These are phyloP conservation scores for Chymomyza procnemis DNA, from an alignment of 2,888 invertebrate species.

Conservation along the genomic window DNA sequence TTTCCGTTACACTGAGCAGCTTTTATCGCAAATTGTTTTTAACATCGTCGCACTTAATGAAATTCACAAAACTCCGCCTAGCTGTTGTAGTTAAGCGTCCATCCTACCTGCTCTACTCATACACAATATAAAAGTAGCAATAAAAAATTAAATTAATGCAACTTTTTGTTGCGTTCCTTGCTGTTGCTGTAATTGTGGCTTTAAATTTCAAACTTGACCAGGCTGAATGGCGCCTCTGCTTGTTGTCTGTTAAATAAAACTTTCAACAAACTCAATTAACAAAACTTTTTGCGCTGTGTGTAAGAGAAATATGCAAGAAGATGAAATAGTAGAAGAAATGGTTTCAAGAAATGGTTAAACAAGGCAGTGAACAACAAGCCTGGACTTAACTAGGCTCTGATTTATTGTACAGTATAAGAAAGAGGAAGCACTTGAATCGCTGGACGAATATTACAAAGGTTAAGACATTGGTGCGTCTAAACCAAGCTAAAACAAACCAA, in stretches of 20 bases:
- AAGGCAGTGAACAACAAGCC: conserved; percentile 64
- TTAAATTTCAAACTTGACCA: conserved; percentile 33
- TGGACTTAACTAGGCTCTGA: conserved; percentile 62
- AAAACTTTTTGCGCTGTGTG: conserved; percentile 60
- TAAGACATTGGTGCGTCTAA: background rate
- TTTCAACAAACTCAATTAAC: conserved; percentile 72
- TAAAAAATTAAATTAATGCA: conserved; percentile 4
- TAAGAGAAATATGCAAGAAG: conserved; percentile 48
- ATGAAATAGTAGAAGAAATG: conserved; percentile 47
- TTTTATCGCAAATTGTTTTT: background rate
- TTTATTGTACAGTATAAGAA: conserved; percentile 62
- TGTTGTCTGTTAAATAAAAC: conserved; percentile 66
- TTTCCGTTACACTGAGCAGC: background rate
- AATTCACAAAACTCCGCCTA: background rate
- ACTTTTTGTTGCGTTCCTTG: background rate
- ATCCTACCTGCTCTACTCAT: background rate
- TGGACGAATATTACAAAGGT: background rate
- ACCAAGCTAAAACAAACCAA: too few species aligned
- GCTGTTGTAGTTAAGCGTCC: background rate
- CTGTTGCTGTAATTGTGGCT: conserved; percentile 22
- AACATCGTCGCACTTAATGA: background rate
- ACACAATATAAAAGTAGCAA: background rate
- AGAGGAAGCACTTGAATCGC: conserved; percentile 6
- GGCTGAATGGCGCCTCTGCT: conserved; percentile 45
- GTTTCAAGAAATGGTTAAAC: conserved; percentile 63